Base-by-base conservation (phyloP, 2,113 vertebrate genomes). In the Pheucticus melanocephalus region DNA sequence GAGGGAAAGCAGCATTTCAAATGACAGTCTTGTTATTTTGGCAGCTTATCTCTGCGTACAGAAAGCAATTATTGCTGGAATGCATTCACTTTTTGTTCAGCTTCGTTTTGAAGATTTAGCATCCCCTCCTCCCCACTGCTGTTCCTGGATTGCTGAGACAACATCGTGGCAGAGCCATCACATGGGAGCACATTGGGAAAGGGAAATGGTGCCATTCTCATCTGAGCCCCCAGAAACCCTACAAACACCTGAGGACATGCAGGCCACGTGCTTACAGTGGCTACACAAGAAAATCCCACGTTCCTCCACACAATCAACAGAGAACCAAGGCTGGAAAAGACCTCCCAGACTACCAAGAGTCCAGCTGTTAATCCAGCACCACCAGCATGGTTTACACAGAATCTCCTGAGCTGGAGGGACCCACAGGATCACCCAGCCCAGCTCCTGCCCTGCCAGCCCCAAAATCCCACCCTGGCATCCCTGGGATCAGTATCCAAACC, bases 11-110 rank as follows among this genome's bases (percentile, higher is more conserved):
- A 96, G 79, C 87, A 70, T 94, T 96, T 75, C 86, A 71, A 95
- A 92, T 90, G 86, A 90, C 69, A 88, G 69, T 1, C 87, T 78
- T 89, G 89, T 95, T 95, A 66, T 93, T 94, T 83, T 93, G 91
- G 95, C 91, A 96, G 91, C 89, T 96, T 94, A 96, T 96, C 94
- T 97, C 85, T 78, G 82, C 57, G 44, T 82, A 93, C 93, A 96
- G 94, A 97, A 95, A 95, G 79, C 95, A 96, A 95, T 97, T 96
- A 95, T 92, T 94, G 82, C 82, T 90, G 73, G 91, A 70, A 92
- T 85, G 65, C 61, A 33, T 79, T 94, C 59, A 4, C 57, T 69
- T 95, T 73, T 75, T 91, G 81, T 92, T 92, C 88, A 72, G 95
- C 83, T 94, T 39, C 35, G 2, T 88, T 96, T 75, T 56, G 53